These are phyloP conservation scores for Osmoderma eremita DNA, from an alignment of 2,888 invertebrate species.

Conservation along the genomic window DNA sequence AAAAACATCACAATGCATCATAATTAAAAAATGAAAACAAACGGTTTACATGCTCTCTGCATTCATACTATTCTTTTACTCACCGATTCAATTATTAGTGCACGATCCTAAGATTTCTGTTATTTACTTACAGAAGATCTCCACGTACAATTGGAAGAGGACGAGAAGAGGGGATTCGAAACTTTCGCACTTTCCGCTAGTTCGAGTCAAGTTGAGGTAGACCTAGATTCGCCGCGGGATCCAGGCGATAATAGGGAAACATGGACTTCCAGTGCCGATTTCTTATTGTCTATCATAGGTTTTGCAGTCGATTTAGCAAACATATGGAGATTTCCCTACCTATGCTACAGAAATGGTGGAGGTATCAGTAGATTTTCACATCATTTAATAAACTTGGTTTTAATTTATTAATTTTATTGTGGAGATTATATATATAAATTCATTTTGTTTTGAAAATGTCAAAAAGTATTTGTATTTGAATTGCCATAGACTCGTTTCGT, in stretches of 20 bases:
- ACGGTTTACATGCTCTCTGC: no score
- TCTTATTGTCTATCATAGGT: constrained; percentile 84
- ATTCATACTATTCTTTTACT: no score
- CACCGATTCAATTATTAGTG: no score
- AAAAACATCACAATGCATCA: no score
- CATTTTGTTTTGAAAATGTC: no score
- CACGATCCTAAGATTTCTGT: no score
- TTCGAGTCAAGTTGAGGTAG: constrained; percentile 61
- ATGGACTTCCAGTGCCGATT: constrained; percentile 84
- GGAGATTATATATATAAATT: no score
- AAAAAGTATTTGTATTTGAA: no score
- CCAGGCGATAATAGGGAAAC: constrained; percentile 75
- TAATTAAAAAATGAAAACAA: no score
- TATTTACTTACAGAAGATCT: constrained; percentile 58
- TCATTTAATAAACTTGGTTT: no score
- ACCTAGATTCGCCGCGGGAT: constrained; percentile 58
- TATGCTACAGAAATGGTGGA: constrained; percentile 82
- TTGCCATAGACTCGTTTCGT: no score
- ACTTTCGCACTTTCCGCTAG: constrained; percentile 61
- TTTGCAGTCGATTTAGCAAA: constrained; percentile 88
- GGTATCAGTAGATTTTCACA: constrained; percentile 64
- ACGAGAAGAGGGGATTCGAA: constrained; percentile 60
- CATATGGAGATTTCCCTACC: constrained; percentile 86
- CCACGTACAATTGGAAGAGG: constrained; percentile 64
- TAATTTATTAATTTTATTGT: no score